Conservation (phyloP, 1,140 invertebrate genomes). For the Pachypsylla venusta region DNA sequence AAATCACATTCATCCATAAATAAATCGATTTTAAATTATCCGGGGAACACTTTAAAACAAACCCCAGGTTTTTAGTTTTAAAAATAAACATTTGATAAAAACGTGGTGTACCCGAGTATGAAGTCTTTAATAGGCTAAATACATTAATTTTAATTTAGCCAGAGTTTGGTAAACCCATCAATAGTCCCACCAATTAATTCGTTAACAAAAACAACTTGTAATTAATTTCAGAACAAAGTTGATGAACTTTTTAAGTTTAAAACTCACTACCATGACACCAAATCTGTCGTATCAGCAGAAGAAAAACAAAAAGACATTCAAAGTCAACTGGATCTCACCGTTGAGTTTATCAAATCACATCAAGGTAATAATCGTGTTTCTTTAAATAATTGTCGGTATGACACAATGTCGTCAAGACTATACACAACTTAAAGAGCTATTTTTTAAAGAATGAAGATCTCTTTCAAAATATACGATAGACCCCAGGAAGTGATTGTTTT, state of each 20-base stretch:
- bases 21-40: no score
- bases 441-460: no score
- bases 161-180: not conserved
- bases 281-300: conserved; percentile 47
- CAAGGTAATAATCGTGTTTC: no score
- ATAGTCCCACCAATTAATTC: no score
- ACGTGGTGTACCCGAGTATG: not conserved
- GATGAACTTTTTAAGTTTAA: conserved; percentile 49
- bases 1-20: no score
- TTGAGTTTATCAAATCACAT: conserved; percentile 46
- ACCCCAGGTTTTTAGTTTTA: not conserved
- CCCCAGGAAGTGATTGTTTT: no score
- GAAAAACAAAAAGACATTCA: conserved; percentile 49
- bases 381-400: no score
- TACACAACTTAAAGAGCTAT: no score
- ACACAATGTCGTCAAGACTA: no score
- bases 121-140: not conserved
- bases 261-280: conserved; percentile 63
- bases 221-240: conserved; percentile 42
- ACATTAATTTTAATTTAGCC: not conserved
- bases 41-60: no score
- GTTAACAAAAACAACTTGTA: not conserved
- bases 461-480: no score
- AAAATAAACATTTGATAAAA: not conserved
- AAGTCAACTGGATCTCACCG: conserved; percentile 43